These are phyloP conservation scores for Australoheros scitulus DNA, from an alignment of 2,113 vertebrate species.

Conservation along the genomic window DNA sequence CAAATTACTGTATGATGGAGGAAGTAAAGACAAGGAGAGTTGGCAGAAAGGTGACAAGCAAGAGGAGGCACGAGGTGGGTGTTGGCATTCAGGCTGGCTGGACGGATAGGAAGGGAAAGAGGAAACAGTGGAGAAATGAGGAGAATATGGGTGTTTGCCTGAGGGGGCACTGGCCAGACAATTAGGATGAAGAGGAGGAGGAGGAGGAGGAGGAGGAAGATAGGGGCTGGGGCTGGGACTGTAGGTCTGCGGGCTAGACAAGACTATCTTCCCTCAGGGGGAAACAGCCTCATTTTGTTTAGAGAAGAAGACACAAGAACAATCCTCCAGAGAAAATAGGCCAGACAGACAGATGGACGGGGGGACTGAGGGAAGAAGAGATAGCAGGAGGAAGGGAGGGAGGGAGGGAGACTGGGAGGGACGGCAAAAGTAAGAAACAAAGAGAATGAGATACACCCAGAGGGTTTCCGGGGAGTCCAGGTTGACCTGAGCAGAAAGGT, in stretches of 20 bases:
- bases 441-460: slow-evolving; percentile 28
- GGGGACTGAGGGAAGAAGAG: slow-evolving; percentile 36
- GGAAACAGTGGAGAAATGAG: slow-evolving; percentile 25
- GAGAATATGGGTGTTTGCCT: slow-evolving; percentile 50
- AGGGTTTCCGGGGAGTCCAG: slow-evolving; percentile 32
- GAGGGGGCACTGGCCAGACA: slow-evolving; percentile 40
- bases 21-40: slow-evolving; percentile 17
- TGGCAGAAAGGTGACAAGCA: slow-evolving; percentile 19
- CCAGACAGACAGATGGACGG: slow-evolving; percentile 65
- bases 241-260: slow-evolving; percentile 76
- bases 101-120: slow-evolving; percentile 1
- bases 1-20: slow-evolving; percentile 26
- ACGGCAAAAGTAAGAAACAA: slow-evolving; percentile 55
- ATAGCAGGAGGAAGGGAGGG: background rate
- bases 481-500: slow-evolving; percentile 41
- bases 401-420: slow-evolving; percentile 13
- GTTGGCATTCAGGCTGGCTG: slow-evolving; percentile 38
- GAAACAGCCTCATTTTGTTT: slow-evolving; percentile 67
- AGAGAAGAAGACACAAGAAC: slow-evolving; percentile 69
- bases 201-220: slow-evolving; percentile 42
- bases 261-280: slow-evolving; percentile 75
- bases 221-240: slow-evolving; percentile 41
- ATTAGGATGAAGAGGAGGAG: slow-evolving; percentile 29
- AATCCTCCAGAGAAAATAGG: slow-evolving; percentile 67
- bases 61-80: slow-evolving; percentile 11